Base-by-base conservation (phyloP, 2,888 invertebrate genomes). In the Tenthredo distinguenda region DNA sequence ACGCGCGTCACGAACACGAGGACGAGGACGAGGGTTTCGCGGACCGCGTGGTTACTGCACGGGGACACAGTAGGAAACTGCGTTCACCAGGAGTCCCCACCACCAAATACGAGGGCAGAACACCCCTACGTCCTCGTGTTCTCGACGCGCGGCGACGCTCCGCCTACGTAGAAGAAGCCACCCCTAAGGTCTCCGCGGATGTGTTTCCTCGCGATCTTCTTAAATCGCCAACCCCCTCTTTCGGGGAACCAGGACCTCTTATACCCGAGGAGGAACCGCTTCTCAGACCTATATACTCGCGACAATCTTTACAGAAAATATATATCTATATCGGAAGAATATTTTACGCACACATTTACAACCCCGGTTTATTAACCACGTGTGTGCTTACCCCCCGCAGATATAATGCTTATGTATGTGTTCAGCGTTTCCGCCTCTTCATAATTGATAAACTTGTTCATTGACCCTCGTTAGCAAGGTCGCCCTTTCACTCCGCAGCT, bases 61-160 rank as follows among this genome's bases (percentile, higher is more conserved):
- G 90, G 91, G 89, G 89, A 91, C 91, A 89, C 90, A 89, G 90
- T 91, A 89, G 90, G 89, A 91, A 91, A 93, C 93, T 93, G 91
- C 89, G 89, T 90, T 90, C 87, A 74, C 88, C 86, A 88, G 86
- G 86, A 85, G 87, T 90, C 92, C 91, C 92, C 92, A 90, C 91
- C 89, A 88, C 85, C 68, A 85, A 87, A 88, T 85, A 87, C 85
- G 87, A 89, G 90, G 91, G 90, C 88, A 89, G 90, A 88, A 88
- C 34, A 88, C 34, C 88, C 89, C 85, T 62, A 86, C 87, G 87
- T 87, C 85, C 87, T 86, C 88, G 86, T 87, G 86, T 81, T 74
- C 87, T 87, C 91, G 92, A 91, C 90, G 92, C 92, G 92, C 92
- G 89, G 89, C 92, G 90, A 91, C 89, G 93, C 92, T 92, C 93